These are phyloP conservation scores for Sorex maritimensis DNA, from an alignment of 2,797 vertebrate species.

Conservation along the genomic window DNA sequence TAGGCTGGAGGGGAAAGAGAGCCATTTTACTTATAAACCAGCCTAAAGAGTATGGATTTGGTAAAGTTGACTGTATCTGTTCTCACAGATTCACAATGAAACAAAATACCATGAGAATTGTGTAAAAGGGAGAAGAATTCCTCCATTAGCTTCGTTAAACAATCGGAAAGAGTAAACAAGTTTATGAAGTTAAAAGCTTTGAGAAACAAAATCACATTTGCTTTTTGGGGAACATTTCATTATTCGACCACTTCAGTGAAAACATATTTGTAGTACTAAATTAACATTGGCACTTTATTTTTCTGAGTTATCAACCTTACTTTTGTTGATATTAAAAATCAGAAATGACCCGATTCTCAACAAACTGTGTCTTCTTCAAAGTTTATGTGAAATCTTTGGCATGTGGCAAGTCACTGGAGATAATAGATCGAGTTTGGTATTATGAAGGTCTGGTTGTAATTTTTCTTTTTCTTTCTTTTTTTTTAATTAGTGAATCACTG, in stretches of 20 bases:
- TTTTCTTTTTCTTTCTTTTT: too few species aligned
- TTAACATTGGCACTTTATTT: constrained; percentile 73
- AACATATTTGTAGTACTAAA: constrained; percentile 63
- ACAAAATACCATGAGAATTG: constrained; percentile 51
- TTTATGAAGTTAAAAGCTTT: constrained; percentile 39
- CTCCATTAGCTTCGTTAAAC: constrained; percentile 60
- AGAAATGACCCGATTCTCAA: constrained; percentile 67
- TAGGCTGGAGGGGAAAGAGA: constrained; percentile 1
- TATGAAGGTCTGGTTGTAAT: not conserved
- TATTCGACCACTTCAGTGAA: constrained; percentile 68
- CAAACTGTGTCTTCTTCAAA: constrained; percentile 74
- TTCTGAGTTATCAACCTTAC: constrained; percentile 70
- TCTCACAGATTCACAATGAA: constrained; percentile 65
- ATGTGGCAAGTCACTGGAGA: constrained; percentile 53
- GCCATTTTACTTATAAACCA: not conserved
- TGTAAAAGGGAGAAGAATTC: constrained; percentile 72
- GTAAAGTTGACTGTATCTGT: not conserved
- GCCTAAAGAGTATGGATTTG: not conserved
- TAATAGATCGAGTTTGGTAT: not conserved
- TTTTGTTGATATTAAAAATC: constrained; percentile 73
- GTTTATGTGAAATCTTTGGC: constrained; percentile 60
- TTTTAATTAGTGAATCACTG: too few species aligned
- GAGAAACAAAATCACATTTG: constrained; percentile 69
- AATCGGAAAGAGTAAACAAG: constrained; percentile 28
- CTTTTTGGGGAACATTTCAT: constrained; percentile 56